These are phyloP conservation scores for Heterodera carotae DNA, from an alignment of 1,140 invertebrate genomes.

Conservation along the genomic window DNA sequence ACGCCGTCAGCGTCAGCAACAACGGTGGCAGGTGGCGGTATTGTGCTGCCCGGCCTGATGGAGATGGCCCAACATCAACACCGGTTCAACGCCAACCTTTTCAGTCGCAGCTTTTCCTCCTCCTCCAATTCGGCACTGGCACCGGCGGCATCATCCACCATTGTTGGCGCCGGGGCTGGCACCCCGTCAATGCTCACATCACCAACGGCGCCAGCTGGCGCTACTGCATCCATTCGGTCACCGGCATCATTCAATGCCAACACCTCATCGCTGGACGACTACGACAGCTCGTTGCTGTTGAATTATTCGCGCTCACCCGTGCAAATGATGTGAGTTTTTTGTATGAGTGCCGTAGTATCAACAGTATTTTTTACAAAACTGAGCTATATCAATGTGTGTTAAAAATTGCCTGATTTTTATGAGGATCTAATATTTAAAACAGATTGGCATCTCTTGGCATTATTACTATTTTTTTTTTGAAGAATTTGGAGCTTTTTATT, in stretches of 20 bases:
- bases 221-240: conserved; percentile 4
- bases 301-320: conserved; percentile 2
- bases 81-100: conserved; percentile 24
- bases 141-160: neutral
- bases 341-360: too few relatives aligned
- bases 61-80: conserved; percentile 10
- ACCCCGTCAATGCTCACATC: neutral
- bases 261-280: conserved; percentile 25
- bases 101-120: conserved; percentile 17
- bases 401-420: too few relatives aligned
- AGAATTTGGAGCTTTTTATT: too few relatives aligned
- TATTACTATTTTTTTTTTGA: too few relatives aligned
- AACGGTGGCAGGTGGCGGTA: neutral
- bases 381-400: too few relatives aligned
- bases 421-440: too few relatives aligned
- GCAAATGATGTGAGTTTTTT: neutral
- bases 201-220: neutral
- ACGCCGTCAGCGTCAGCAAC: neutral
- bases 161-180: neutral
- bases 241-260: conserved; percentile 4
- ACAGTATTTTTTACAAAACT: too few relatives aligned
- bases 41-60: conserved; percentile 1
- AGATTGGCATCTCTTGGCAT: too few relatives aligned
- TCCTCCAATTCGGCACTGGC: neutral
- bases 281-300: conserved; percentile 39